These are phyloP conservation scores for zebrafish (Danio rerio) DNA, from an alignment of 2,113 vertebrate species.

Conservation along the genomic window DNA sequence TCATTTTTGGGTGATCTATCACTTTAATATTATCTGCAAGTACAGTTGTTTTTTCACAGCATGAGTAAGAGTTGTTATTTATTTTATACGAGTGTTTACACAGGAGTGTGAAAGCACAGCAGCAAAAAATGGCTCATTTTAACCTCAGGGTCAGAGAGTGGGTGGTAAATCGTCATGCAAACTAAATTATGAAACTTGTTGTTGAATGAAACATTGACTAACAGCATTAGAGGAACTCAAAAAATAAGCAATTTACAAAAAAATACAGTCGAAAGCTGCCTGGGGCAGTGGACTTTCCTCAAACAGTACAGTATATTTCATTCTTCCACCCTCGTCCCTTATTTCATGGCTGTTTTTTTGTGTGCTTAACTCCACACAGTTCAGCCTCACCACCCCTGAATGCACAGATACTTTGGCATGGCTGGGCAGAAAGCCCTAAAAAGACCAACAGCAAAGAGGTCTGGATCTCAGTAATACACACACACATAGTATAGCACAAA, in stretches of 20 bases:
- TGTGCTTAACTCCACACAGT: neutral
- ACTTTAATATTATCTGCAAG: too few species aligned
- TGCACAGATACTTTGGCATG: constrained; percentile 40
- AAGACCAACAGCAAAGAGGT: constrained; percentile 34
- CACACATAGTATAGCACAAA: constrained; percentile 12
- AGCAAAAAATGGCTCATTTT: neutral
- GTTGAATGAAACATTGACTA: constrained; percentile 4
- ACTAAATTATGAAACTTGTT: neutral
- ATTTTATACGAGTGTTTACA: neutral
- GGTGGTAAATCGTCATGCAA: neutral
- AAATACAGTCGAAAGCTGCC: neutral
- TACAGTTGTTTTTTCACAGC: too few species aligned
- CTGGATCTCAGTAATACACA: neutral
- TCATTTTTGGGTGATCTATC: too few species aligned
- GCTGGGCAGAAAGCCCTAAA: constrained; percentile 17
- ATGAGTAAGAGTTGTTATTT: neutral
- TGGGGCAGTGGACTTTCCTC: neutral
- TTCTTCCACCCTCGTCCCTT: neutral
- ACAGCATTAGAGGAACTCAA: neutral
- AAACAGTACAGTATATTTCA: neutral
- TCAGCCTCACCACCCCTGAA: constrained; percentile 41
- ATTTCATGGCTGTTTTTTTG: neutral
- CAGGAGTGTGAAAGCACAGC: neutral
- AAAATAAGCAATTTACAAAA: neutral
- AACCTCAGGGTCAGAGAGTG: constrained; percentile 11